A percentile compares a stretch with the other conserved stretches of the same genome.
Evolutionary conservation across 2,888 invertebrate species (phyloP).

Genomic region (Sturmia bella): DNA sequence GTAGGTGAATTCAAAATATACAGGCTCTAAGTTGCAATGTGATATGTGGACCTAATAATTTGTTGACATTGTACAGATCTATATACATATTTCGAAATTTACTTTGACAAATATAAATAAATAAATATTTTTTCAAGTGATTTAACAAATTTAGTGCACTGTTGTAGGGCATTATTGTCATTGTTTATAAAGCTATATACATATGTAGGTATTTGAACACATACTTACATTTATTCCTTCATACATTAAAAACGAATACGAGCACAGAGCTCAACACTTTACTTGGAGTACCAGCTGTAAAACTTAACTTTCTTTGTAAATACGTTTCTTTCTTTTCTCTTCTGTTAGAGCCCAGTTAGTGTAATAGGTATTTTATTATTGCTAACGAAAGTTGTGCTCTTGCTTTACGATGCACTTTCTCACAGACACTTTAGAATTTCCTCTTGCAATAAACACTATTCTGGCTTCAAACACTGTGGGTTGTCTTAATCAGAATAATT

Average conservation of each 20-base stretch:
- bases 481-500: conserved; percentile 7
- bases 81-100: too few relatives aligned
- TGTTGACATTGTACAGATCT: too few relatives aligned
- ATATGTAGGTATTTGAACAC: neutral
- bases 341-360: conserved; percentile 12
- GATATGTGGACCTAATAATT: too few relatives aligned
- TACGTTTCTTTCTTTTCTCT: conserved; percentile 36
- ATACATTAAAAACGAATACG: conserved; percentile 6
- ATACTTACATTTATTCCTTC: conserved; percentile 69
- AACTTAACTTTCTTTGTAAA: conserved; percentile 17
- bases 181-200: too few relatives aligned
- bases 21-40: too few relatives aligned
- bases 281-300: neutral
- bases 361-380: conserved; percentile 17
- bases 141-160: too few relatives aligned
- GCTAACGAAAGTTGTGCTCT: conserved; percentile 54
- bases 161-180: too few relatives aligned
- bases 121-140: too few relatives aligned
- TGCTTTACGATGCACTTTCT: conserved; percentile 53
- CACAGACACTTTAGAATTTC: conserved; percentile 14
- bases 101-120: too few relatives aligned
- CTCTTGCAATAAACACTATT: conserved; percentile 47
- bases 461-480: conserved; percentile 42
- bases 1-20: too few relatives aligned
- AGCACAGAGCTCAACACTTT: conserved; percentile 19